Evolutionary conservation across 2,797 vertebrate species (phyloP).

Genomic region (Tauraco hartlaubi): DNA sequence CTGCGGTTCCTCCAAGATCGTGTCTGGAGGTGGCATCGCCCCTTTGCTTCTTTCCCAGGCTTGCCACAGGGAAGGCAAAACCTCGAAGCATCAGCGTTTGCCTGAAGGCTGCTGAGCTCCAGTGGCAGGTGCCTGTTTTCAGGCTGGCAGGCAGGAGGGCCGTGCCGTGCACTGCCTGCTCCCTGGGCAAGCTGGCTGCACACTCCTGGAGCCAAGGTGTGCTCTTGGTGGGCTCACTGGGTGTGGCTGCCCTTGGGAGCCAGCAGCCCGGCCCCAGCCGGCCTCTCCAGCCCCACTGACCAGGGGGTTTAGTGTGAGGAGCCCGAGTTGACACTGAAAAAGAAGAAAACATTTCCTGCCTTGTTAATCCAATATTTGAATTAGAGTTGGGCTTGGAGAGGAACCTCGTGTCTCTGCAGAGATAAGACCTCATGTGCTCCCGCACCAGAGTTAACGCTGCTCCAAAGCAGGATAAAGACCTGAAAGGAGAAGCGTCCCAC

Average conservation of each 20-base stretch:
- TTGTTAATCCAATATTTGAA: conserved; percentile 11
- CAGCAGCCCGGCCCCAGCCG: background rate
- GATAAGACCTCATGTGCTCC: background rate
- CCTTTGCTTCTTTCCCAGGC: background rate
- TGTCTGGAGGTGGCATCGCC: background rate
- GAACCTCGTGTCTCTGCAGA: background rate
- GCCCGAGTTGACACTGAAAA: background rate
- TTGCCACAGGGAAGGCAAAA: background rate
- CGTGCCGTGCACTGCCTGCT: rapidly evolving
- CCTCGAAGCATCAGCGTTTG: background rate
- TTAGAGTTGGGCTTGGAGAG: background rate
- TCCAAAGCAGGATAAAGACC: background rate
- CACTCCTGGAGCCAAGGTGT: background rate
- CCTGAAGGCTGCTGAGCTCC: background rate
- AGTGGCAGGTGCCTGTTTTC: background rate
- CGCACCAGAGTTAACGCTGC: background rate
- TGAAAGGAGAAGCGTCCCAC: background rate
- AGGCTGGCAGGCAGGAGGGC: background rate
- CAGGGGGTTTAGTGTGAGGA: background rate
- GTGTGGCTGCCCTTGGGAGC: background rate
- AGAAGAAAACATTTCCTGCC: background rate
- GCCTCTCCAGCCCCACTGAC: background rate
- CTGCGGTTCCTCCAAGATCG: background rate
- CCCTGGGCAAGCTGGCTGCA: background rate
- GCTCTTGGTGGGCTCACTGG: background rate